A percentile compares a stretch with the other conserved stretches of the same genome.
phyloP scores from a whole-genome alignment of 2,797 vertebrate species.

The Acrocephalus scirpaceus region DNA sequence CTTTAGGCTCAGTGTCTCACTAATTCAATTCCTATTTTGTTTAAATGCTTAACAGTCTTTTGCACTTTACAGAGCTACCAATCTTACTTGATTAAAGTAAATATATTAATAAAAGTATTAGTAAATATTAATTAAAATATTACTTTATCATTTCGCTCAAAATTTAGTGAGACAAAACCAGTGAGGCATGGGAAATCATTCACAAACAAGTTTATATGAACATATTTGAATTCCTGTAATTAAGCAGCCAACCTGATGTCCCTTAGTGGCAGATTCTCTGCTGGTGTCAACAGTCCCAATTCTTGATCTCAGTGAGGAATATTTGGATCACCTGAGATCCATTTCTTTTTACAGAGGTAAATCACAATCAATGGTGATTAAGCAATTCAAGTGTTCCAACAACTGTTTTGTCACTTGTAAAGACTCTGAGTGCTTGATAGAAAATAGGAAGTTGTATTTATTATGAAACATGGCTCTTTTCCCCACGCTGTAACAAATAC shows the following conservation, averaged over 20 bases:
- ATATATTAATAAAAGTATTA: too few species aligned
- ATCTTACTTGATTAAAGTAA: neutral
- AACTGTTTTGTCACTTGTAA: neutral
- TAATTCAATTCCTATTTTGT: neutral
- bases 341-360: neutral
- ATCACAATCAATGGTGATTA: neutral
- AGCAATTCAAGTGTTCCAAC: neutral
- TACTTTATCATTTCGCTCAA: neutral
- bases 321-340: neutral
- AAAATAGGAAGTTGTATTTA: neutral
- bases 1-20: neutral
- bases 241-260: neutral
- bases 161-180: neutral
- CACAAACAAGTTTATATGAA: neutral
- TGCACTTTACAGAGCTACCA: neutral
- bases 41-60: neutral
- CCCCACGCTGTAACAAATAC: fast-evolving
- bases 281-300: neutral
- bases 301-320: fast-evolving
- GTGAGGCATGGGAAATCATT: neutral
- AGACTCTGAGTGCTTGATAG: neutral
- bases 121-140: too few species aligned
- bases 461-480: neutral
- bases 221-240: neutral
- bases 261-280: neutral